A percentile compares a stretch with the other conserved stretches of the same genome.
phyloP scores from a whole-genome alignment of 2,888 invertebrate species.

The Prosopocoilus inquinatus region DNA sequence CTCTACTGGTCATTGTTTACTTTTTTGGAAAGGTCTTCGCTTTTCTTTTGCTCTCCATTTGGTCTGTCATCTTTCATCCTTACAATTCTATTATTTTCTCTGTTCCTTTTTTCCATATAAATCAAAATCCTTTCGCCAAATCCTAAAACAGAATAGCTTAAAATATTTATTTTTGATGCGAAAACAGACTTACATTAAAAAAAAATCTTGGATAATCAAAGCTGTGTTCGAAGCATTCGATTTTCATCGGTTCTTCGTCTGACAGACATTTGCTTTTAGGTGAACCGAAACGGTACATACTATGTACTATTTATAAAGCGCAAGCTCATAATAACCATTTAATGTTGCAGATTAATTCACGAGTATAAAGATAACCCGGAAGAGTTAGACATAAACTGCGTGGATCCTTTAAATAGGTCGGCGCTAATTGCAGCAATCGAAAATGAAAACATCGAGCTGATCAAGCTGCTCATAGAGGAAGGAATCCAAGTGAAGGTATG shows the following conservation, averaged over 20 bases:
- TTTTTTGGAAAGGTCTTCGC: no score
- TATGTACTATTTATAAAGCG: neutral
- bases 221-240: no score
- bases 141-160: no score
- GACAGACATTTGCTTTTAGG: neutral
- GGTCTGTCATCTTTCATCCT: no score
- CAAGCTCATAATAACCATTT: neutral
- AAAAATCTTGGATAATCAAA: neutral
- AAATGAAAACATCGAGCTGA: conserved; percentile 94
- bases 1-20: no score
- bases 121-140: no score
- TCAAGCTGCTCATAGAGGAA: conserved; percentile 75
- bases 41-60: no score
- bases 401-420: conserved; percentile 91
- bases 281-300: neutral
- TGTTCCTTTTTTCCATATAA: no score
- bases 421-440: conserved; percentile 94
- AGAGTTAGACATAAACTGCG: conserved; percentile 87
- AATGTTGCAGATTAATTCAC: conserved; percentile 61
- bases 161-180: no score
- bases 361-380: conserved; percentile 66
- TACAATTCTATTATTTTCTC: no score
- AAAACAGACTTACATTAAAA: no score
- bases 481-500: conserved; percentile 81
- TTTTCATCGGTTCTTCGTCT: no score